phyloP scores from a whole-genome alignment of 2,888 invertebrate species.

The Scaptomyza reducta region DNA sequence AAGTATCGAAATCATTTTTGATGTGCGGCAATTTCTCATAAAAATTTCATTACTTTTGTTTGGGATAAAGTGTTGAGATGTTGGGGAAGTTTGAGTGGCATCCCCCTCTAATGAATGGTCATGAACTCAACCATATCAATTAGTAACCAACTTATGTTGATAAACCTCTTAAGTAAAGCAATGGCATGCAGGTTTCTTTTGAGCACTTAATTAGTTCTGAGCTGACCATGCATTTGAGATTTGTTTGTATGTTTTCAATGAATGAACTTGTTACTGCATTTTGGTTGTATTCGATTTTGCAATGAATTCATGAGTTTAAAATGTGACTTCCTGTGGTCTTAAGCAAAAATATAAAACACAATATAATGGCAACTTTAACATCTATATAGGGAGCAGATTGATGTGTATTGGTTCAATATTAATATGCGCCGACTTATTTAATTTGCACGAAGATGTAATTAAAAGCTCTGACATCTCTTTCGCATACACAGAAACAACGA shows the following conservation, averaged over 20 bases:
- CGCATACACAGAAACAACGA: conserved; percentile 21
- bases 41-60: conserved; percentile 60
- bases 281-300: no score
- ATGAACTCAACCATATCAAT: conserved; percentile 21
- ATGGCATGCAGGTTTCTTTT: neutral
- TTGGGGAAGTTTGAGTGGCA: conserved; percentile 3
- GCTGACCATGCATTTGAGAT: neutral
- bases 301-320: neutral
- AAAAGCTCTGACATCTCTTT: conserved; percentile 16
- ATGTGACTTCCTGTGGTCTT: neutral
- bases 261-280: no score
- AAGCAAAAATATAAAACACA: neutral
- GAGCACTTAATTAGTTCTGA: neutral
- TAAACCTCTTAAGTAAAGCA: neutral
- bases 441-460: conserved; percentile 16
- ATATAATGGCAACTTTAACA: neutral
- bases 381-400: neutral
- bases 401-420: neutral
- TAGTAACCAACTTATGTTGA: neutral
- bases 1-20: conserved; percentile 47
- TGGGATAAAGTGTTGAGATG: neutral
- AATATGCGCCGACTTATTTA: conserved; percentile 10
- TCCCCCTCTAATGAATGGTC: neutral
- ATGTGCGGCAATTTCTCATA: conserved; percentile 61
- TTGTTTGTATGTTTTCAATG: no score